Conservation (phyloP, 2,888 invertebrate species). For the Leptopterna dolabrata region DNA sequence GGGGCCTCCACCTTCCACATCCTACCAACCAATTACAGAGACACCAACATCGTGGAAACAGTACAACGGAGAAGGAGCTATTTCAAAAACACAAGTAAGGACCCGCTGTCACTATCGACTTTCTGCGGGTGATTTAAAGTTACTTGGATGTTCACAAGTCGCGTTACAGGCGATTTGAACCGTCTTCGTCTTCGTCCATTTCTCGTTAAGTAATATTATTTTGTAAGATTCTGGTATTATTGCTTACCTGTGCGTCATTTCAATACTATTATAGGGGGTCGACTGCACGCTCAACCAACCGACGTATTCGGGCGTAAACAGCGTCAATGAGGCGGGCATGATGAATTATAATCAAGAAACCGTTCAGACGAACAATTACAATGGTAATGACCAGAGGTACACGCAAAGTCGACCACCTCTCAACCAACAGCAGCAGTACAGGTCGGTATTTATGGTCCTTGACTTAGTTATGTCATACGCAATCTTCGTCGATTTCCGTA, state of each 20-base stretch:
- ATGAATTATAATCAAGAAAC: slow-evolving; percentile 42
- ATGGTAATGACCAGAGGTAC: not conserved
- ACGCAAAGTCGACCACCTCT: not conserved
- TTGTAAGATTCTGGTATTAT: too few species aligned
- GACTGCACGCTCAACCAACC: not conserved
- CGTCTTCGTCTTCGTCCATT: too few species aligned
- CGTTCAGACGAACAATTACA: not conserved
- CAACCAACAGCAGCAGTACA: slow-evolving; percentile 39
- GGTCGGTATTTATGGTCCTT: too few species aligned
- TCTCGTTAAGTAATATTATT: too few species aligned
- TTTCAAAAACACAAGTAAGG: slow-evolving; percentile 33
- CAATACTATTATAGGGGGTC: not conserved
- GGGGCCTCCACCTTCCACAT: slow-evolving; percentile 19
- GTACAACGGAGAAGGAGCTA: slow-evolving; percentile 41
- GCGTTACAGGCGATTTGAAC: too few species aligned
- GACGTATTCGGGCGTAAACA: not conserved
- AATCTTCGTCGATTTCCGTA: too few species aligned
- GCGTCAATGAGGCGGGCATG: slow-evolving; percentile 4
- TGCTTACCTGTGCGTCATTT: too few species aligned
- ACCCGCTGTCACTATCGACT: too few species aligned
- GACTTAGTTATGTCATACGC: too few species aligned
- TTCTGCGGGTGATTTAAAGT: too few species aligned
- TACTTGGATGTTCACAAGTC: too few species aligned
- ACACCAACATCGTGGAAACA: slow-evolving; percentile 44
- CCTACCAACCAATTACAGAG: slow-evolving; percentile 26